These are phyloP conservation scores for Trichogramma pretiosum DNA, from an alignment of 1,140 invertebrate genomes.

Conservation along the genomic window DNA sequence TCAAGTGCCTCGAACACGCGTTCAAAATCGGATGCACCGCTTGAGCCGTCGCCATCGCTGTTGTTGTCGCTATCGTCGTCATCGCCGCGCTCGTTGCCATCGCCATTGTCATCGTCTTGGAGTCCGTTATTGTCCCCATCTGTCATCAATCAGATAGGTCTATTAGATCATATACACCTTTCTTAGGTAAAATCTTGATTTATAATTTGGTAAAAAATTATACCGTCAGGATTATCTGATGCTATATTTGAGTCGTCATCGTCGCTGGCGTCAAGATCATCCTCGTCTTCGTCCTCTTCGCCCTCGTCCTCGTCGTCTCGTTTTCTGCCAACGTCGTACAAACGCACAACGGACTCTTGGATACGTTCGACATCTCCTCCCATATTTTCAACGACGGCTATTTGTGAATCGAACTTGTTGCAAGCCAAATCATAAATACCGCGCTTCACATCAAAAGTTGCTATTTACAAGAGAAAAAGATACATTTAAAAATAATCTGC, in stretches of 20 bases:
- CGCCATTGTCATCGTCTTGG: slow-evolving; percentile 35
- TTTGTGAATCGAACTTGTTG: slow-evolving; percentile 67
- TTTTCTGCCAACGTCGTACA: slow-evolving; percentile 72
- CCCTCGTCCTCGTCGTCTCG: slow-evolving; percentile 67
- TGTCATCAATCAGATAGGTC: slow-evolving; percentile 15
- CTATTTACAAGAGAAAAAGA: slow-evolving; percentile 42
- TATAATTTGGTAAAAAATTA: slow-evolving; percentile 26
- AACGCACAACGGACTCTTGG: slow-evolving; percentile 72
- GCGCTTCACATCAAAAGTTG: slow-evolving; percentile 80
- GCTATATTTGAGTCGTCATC: slow-evolving; percentile 46
- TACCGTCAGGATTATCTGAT: slow-evolving; percentile 48
- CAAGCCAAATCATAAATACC: slow-evolving; percentile 69
- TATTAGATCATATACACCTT: too few species aligned
- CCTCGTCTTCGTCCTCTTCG: slow-evolving; percentile 65
- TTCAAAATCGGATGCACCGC: too few species aligned
- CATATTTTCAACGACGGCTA: slow-evolving; percentile 75
- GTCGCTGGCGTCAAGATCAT: slow-evolving; percentile 43
- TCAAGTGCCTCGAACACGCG: too few species aligned
- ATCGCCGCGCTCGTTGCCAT: slow-evolving; percentile 38
- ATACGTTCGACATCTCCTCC: slow-evolving; percentile 64
- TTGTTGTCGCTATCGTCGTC: slow-evolving; percentile 40
- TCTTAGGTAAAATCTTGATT: too few species aligned
- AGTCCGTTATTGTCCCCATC: slow-evolving; percentile 36
- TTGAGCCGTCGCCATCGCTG: slow-evolving; percentile 37
- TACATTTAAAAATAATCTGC: too few species aligned